Conservation (phyloP, 2,797 vertebrate genomes). For the Smutsia gigantea region DNA sequence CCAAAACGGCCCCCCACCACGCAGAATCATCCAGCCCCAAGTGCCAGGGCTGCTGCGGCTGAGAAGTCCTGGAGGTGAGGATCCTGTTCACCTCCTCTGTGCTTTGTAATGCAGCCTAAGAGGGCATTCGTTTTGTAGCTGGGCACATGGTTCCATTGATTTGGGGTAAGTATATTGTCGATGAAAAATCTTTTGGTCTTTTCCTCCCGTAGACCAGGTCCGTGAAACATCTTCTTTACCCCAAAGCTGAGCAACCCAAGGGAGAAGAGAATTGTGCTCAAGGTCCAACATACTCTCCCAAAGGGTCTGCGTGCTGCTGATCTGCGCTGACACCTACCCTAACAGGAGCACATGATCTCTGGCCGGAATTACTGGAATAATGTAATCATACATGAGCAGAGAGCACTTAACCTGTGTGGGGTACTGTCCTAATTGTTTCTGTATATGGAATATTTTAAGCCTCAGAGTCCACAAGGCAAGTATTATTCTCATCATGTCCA, state of each 20-base stretch:
- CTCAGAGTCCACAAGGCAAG: accelerated
- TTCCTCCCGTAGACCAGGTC: not conserved
- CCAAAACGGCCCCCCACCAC: not conserved
- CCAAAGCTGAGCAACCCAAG: not conserved
- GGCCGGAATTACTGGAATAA: not conserved
- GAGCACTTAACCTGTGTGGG: accelerated
- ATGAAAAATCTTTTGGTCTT: not conserved
- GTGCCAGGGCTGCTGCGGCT: not conserved
- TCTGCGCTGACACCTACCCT: not conserved
- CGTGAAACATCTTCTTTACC: too few species aligned
- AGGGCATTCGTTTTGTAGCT: too few species aligned
- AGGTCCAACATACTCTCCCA: not conserved
- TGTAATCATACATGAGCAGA: accelerated
- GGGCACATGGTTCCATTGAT: not conserved
- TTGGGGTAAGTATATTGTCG: accelerated
- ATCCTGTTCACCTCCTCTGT: accelerated
- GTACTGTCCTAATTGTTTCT: not conserved
- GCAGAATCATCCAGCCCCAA: not conserved
- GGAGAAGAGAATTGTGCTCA: not conserved
- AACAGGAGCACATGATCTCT: accelerated
- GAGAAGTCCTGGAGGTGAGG: not conserved
- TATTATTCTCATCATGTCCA: not conserved
- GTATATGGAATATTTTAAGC: accelerated
- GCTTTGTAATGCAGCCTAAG: accelerated
- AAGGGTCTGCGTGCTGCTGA: accelerated